Evolutionary conservation across 2,113 vertebrate species (phyloP).

Genomic region (Psilopogon haemacephalus): DNA sequence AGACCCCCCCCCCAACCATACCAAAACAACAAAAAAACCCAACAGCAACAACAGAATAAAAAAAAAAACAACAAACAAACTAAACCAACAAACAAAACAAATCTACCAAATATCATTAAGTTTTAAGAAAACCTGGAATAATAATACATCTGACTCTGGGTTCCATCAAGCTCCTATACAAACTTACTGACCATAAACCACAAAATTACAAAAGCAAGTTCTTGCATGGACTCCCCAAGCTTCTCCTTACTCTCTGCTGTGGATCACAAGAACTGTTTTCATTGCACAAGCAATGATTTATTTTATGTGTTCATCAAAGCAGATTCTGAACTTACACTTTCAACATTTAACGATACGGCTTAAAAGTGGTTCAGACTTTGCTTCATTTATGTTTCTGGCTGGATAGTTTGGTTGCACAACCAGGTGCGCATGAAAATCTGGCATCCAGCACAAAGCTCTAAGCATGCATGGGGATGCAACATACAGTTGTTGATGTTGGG

Average conservation of each 20-base stretch:
- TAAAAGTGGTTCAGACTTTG: slow-evolving; percentile 2
- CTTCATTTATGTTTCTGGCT: slow-evolving; percentile 43
- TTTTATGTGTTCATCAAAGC: neutral
- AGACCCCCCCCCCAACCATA: too few relatives aligned
- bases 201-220: neutral
- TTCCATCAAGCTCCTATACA: neutral
- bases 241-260: neutral
- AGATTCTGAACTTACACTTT: neutral
- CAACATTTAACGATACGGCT: neutral
- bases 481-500: neutral
- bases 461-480: neutral
- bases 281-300: neutral
- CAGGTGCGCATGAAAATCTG: slow-evolving; percentile 66
- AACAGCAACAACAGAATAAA: neutral
- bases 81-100: neutral
- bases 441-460: slow-evolving; percentile 16
- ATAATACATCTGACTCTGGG: neutral
- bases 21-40: too few relatives aligned
- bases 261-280: neutral
- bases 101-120: neutral
- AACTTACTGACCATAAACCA: neutral
- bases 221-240: neutral
- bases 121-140: neutral
- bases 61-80: neutral
- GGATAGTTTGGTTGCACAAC: slow-evolving; percentile 67